Evolutionary conservation across 2,113 vertebrate species (phyloP).

Genomic region (Myiozetetes cayanensis): DNA sequence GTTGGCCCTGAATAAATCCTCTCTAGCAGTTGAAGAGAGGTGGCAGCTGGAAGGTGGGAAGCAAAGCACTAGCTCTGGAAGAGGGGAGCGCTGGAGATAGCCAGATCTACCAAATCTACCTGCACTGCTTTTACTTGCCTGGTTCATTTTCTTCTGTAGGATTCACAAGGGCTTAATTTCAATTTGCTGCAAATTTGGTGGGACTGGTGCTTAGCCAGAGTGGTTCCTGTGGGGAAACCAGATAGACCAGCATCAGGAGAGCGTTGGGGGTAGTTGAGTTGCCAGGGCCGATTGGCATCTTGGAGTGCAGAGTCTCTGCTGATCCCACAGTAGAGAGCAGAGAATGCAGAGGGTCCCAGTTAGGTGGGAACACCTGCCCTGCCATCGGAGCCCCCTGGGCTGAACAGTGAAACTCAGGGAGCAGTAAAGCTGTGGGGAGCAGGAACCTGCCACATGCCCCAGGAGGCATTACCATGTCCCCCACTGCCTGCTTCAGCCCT

Average conservation of each 20-base stretch:
- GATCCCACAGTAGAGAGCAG: background rate
- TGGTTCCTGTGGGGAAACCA: background rate
- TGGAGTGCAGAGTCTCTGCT: fast-evolving
- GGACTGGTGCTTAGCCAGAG: background rate
- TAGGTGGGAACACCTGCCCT: background rate
- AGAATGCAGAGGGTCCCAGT: background rate
- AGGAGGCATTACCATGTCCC: background rate
- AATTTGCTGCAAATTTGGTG: background rate
- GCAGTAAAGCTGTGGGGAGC: background rate
- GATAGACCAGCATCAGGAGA: background rate
- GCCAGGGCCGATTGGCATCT: background rate
- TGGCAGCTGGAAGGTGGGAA: background rate
- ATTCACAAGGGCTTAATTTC: background rate
- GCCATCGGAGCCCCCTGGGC: background rate
- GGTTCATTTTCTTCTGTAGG: background rate
- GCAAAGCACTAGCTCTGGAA: background rate
- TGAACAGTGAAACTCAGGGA: background rate
- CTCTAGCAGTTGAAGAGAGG: background rate
- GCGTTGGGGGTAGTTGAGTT: background rate
- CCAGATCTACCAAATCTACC: background rate
- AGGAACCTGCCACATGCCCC: fast-evolving
- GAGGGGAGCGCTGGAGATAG: background rate
- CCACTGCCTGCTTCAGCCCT: background rate
- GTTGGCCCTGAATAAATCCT: background rate
- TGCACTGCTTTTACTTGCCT: background rate